These are phyloP conservation scores for Drosophila crucigera DNA, from an alignment of 2,888 invertebrate species.

Conservation along the genomic window DNA sequence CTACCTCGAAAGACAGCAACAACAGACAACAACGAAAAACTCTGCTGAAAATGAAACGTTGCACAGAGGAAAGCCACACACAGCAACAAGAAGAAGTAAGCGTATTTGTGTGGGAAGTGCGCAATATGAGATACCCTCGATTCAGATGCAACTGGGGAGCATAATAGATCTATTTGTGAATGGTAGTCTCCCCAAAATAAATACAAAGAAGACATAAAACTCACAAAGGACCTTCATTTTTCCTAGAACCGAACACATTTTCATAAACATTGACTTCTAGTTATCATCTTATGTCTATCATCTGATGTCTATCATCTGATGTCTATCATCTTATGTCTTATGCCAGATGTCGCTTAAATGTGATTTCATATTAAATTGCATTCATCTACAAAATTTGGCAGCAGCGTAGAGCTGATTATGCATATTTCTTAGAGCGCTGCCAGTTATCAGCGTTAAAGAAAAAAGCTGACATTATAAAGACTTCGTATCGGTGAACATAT, in stretches of 20 bases:
- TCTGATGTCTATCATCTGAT: too few species aligned
- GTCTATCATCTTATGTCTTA: too few species aligned
- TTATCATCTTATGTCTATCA: background rate
- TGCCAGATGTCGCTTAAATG: background rate
- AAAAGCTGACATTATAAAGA: constrained; percentile 1
- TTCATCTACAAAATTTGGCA: background rate
- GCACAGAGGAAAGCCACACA: constrained; percentile 57
- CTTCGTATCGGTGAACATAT: background rate
- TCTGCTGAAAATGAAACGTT: constrained; percentile 71
- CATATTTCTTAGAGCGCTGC: background rate
- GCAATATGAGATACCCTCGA: constrained; percentile 1
- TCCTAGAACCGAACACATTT: background rate
- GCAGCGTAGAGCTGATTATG: background rate
- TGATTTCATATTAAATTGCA: background rate
- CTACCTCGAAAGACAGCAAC: constrained; percentile 47
- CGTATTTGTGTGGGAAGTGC: background rate
- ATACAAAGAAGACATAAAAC: background rate
- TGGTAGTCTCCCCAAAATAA: too few species aligned
- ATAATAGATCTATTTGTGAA: background rate
- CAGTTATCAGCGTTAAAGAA: background rate
- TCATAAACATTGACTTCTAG: background rate
- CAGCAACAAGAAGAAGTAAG: constrained; percentile 10
- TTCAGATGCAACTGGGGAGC: background rate
- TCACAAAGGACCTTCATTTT: background rate
- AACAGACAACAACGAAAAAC: constrained; percentile 51